These are phyloP conservation scores for Procambarus virginalis DNA, from an alignment of 1,140 invertebrate genomes.

Conservation along the genomic window DNA sequence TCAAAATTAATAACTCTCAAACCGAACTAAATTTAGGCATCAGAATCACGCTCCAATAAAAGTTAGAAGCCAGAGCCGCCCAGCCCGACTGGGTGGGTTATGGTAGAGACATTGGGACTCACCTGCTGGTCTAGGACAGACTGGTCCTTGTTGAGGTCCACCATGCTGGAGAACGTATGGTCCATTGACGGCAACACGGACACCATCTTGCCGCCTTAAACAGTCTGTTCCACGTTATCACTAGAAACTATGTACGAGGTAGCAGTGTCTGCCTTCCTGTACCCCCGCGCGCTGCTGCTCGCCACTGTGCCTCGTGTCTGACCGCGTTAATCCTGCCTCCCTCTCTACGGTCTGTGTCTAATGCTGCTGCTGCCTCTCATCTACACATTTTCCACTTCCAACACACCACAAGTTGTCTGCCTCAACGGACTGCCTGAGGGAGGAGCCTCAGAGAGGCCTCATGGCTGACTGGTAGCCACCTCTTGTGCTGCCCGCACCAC, in stretches of 20 bases:
- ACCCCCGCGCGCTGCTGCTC: not conserved
- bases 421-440: not conserved
- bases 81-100: too few relatives aligned
- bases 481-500: not conserved
- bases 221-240: not conserved
- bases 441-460: not conserved
- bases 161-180: slow-evolving; percentile 56
- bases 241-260: not conserved
- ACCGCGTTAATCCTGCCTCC: not conserved
- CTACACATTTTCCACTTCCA: not conserved
- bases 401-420: not conserved
- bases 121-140: slow-evolving; percentile 59
- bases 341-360: not conserved
- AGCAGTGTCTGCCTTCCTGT: not conserved
- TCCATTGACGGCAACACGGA: slow-evolving; percentile 60
- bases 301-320: not conserved
- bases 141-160: slow-evolving; percentile 58
- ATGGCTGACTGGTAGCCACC: not conserved
- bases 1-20: too few relatives aligned
- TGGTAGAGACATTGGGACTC: not conserved
- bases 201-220: slow-evolving; percentile 41
- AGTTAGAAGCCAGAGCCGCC: too few relatives aligned
- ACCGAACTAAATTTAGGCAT: too few relatives aligned
- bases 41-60: too few relatives aligned
- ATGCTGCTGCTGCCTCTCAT: not conserved